These are phyloP conservation scores for Poecilia gillii DNA, from an alignment of 2,797 vertebrate species.

Conservation along the genomic window DNA sequence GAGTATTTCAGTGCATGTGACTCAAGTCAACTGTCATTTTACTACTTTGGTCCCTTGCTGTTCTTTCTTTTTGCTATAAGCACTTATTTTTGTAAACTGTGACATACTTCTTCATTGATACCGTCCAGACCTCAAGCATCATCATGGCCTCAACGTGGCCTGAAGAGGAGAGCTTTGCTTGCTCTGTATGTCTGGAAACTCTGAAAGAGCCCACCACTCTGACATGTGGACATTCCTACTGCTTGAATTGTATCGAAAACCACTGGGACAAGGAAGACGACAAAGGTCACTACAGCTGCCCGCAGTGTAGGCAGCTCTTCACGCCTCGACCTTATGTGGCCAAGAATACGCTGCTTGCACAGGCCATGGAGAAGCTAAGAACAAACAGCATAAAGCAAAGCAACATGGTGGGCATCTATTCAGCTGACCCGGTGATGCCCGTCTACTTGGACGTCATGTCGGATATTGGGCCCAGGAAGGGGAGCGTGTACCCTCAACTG, in stretches of 20 bases:
- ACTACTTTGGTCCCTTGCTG: neutral
- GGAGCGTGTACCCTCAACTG: slow-evolving; percentile 74
- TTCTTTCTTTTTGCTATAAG: neutral
- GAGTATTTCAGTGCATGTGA: slow-evolving; percentile 52
- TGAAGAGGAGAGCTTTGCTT: slow-evolving; percentile 78
- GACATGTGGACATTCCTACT: slow-evolving; percentile 85
- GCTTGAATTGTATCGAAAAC: slow-evolving; percentile 78
- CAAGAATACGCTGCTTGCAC: slow-evolving; percentile 78
- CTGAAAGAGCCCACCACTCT: slow-evolving; percentile 80
- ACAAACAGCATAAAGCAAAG: slow-evolving; percentile 54
- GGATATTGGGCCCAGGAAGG: slow-evolving; percentile 28
- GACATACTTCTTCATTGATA: neutral
- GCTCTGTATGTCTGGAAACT: slow-evolving; percentile 82
- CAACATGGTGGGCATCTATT: slow-evolving; percentile 23
- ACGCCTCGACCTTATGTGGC: slow-evolving; percentile 77
- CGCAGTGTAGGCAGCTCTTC: slow-evolving; percentile 82
- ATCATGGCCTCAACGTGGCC: slow-evolving; percentile 74
- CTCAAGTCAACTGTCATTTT: slow-evolving; percentile 50
- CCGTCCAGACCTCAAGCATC: neutral
- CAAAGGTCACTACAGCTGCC: slow-evolving; percentile 75
- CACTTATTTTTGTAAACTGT: neutral
- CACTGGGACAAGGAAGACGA: slow-evolving; percentile 77
- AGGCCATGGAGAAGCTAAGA: slow-evolving; percentile 81
- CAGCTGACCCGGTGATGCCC: slow-evolving; percentile 49
- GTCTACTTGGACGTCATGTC: slow-evolving; percentile 60